A percentile compares a stretch with the other conserved stretches of the same genome.
phyloP scores from a whole-genome alignment of 2,888 invertebrate genomes.

The Fabriciana adippe region DNA sequence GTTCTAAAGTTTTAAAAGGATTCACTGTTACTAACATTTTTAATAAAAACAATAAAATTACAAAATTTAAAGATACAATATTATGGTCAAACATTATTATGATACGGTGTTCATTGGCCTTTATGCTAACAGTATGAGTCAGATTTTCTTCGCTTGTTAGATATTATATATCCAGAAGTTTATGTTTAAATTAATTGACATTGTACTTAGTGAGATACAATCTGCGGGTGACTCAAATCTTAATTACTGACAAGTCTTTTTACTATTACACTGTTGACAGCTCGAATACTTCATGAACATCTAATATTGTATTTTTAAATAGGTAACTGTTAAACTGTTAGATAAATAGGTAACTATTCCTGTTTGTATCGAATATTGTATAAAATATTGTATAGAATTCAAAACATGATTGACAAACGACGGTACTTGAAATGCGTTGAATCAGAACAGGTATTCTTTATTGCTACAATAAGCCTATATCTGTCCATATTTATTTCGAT shows the following conservation, averaged over 20 bases:
- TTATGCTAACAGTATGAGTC: slow-evolving; percentile 18
- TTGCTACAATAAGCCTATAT: slow-evolving; percentile 2
- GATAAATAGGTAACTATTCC: no score
- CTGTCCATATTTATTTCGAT: slow-evolving; percentile 3
- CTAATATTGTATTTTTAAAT: no score
- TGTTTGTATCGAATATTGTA: no score
- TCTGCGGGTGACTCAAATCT: slow-evolving; percentile 41
- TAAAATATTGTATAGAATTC: neutral
- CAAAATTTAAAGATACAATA: neutral
- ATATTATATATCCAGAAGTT: slow-evolving; percentile 14
- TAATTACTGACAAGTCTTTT: slow-evolving; percentile 11
- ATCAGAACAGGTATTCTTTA: slow-evolving; percentile 14
- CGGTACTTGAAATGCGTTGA: slow-evolving; percentile 4
- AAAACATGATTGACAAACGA: slow-evolving; percentile 17
- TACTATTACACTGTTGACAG: neutral
- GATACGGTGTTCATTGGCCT: slow-evolving; percentile 27
- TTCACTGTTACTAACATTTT: no score
- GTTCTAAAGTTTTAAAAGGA: no score
- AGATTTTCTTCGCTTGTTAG: neutral
- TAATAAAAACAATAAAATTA: no score
- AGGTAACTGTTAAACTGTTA: no score
- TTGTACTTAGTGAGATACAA: slow-evolving; percentile 35
- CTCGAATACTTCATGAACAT: no score
- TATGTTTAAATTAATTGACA: slow-evolving; percentile 49
- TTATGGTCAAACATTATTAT: slow-evolving; percentile 8